phyloP scores from a whole-genome alignment of 2,113 vertebrate genomes.

The Tragelaphus strepsiceros region DNA sequence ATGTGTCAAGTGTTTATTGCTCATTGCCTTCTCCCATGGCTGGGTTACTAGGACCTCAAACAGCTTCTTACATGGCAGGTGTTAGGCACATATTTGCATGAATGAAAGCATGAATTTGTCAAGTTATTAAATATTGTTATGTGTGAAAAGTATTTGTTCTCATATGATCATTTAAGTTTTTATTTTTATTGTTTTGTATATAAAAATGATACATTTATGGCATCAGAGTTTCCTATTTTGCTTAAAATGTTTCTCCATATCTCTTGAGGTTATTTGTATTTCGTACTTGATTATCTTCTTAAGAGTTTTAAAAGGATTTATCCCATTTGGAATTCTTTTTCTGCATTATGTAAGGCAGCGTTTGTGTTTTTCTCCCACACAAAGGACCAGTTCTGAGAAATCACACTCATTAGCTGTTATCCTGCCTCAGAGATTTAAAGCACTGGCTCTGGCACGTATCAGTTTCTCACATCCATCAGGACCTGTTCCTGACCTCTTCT shows the following conservation, averaged over 20 bases:
- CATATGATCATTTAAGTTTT: neutral
- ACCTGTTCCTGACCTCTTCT: neutral
- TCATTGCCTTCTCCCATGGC: neutral
- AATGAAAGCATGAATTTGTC: neutral
- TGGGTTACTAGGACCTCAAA: neutral
- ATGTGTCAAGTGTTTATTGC: neutral
- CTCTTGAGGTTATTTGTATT: neutral
- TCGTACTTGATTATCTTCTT: neutral
- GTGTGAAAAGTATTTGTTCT: neutral
- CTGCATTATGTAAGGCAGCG: neutral
- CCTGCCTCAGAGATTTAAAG: neutral
- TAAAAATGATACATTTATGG: neutral
- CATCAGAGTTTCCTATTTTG: neutral
- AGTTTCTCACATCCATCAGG: neutral
- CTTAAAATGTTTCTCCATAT: neutral
- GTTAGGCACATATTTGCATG: neutral
- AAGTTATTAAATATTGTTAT: neutral
- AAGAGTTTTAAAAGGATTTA: neutral
- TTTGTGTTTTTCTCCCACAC: neutral
- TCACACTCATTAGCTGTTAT: neutral
- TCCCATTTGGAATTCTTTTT: slow-evolving; percentile 15
- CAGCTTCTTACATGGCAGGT: neutral
- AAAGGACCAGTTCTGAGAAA: neutral
- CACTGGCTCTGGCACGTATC: neutral
- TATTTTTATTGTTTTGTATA: neutral